Evolutionary conservation across 2,797 vertebrate genomes (phyloP).

Genomic region (Otolemur crassicaudatus): DNA sequence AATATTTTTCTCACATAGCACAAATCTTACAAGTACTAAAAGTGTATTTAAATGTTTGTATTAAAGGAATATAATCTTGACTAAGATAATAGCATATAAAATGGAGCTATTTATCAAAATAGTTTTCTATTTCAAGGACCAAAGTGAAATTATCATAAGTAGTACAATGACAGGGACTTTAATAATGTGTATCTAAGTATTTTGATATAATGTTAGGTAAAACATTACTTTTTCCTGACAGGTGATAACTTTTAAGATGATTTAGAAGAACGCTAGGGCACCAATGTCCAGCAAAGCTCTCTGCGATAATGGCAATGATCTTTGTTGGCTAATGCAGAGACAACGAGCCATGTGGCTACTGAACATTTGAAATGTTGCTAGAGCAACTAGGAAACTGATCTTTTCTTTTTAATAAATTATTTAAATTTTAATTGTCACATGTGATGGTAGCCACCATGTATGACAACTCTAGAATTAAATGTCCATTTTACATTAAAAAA

Average conservation of each 20-base stretch:
- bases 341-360: neutral
- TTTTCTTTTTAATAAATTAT: neutral
- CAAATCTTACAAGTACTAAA: neutral
- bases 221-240: neutral
- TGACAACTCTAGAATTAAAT: neutral
- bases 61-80: slow-evolving; percentile 14
- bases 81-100: neutral
- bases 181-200: neutral
- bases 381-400: neutral
- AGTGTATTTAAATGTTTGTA: neutral
- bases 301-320: neutral
- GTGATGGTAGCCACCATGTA: neutral
- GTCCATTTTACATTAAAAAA: neutral
- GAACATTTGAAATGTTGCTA: neutral
- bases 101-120: neutral
- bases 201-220: neutral
- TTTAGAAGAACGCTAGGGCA: neutral
- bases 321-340: neutral
- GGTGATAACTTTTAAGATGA: neutral
- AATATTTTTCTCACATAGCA: slow-evolving; percentile 3
- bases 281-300: neutral
- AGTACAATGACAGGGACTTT: neutral
- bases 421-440: neutral
- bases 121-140: neutral
- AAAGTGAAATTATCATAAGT: slow-evolving; percentile 24